These are phyloP conservation scores for Pseudomyrmex cubaensis DNA, from an alignment of 1,140 invertebrate genomes.

Conservation along the genomic window DNA sequence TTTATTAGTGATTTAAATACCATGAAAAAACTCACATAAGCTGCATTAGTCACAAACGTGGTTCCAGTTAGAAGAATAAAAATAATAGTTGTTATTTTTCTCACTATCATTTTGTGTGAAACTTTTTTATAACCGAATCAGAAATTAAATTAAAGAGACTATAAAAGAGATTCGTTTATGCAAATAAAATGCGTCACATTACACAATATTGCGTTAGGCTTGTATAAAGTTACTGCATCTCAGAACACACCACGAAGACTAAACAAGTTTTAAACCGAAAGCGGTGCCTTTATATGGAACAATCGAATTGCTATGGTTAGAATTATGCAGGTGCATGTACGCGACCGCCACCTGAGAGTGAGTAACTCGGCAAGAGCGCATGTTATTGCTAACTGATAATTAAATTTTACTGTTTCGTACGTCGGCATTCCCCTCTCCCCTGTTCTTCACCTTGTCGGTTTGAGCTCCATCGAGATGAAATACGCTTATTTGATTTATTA, in stretches of 20 bases:
- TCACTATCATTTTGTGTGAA: conserved; percentile 41
- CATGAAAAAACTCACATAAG: conserved; percentile 36
- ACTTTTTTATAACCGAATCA: conserved; percentile 16
- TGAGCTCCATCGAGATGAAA: conserved; percentile 45
- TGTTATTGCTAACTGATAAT: conserved; percentile 71
- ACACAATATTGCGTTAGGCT: conserved; percentile 40
- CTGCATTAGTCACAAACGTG: conserved; percentile 34
- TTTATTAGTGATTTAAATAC: neutral
- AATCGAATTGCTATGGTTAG: conserved; percentile 53
- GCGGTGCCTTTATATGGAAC: conserved; percentile 62
- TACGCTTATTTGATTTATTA: conserved; percentile 51
- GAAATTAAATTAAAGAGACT: neutral
- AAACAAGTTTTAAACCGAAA: conserved; percentile 42
- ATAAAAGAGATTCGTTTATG: conserved; percentile 28
- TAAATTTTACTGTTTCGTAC: conserved; percentile 66
- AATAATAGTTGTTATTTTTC: conserved; percentile 15
- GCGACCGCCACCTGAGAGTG: conserved; percentile 34
- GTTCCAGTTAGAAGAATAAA: conserved; percentile 29
- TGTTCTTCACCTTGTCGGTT: conserved; percentile 14
- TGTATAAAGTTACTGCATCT: neutral
- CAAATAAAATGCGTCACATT: conserved; percentile 35
- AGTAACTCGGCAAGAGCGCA: conserved; percentile 45
- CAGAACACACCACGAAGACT: conserved; percentile 29
- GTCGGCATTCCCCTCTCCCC: conserved; percentile 13
- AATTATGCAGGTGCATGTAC: conserved; percentile 49